Evolutionary conservation across 2,113 vertebrate species (phyloP).

Genomic region (Grammomys surdaster): DNA sequence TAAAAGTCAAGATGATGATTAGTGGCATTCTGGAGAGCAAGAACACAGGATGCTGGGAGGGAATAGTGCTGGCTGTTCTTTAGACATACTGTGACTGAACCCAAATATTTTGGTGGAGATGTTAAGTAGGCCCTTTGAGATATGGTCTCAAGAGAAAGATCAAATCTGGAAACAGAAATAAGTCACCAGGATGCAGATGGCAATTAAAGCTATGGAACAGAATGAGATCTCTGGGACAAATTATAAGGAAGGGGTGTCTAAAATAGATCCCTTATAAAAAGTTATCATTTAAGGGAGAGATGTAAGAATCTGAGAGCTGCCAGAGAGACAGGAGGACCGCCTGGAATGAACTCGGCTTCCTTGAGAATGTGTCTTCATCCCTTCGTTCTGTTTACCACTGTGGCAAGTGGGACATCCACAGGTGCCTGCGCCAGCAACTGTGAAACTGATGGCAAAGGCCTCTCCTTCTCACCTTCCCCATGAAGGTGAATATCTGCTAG

Average conservation of each 20-base stretch:
- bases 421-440: not conserved
- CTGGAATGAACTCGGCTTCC: not conserved
- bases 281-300: not conserved
- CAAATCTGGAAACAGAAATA: not conserved
- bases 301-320: not conserved
- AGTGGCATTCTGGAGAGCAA: not conserved
- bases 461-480: not conserved
- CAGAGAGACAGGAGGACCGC: not conserved
- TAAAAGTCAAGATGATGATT: not conserved
- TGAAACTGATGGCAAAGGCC: not conserved
- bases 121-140: not conserved
- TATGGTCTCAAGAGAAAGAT: not conserved
- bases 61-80: not conserved
- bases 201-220: not conserved
- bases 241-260: not conserved
- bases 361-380: not conserved
- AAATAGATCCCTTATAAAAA: not conserved
- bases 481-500: not conserved
- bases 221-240: not conserved
- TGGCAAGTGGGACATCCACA: not conserved
- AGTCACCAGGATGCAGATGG: not conserved
- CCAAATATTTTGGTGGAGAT: not conserved
- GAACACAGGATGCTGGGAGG: not conserved
- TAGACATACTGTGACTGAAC: not conserved
- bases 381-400: not conserved